These are phyloP conservation scores for Microtus richardsoni DNA, from an alignment of 2,113 vertebrate genomes.

Conservation along the genomic window DNA sequence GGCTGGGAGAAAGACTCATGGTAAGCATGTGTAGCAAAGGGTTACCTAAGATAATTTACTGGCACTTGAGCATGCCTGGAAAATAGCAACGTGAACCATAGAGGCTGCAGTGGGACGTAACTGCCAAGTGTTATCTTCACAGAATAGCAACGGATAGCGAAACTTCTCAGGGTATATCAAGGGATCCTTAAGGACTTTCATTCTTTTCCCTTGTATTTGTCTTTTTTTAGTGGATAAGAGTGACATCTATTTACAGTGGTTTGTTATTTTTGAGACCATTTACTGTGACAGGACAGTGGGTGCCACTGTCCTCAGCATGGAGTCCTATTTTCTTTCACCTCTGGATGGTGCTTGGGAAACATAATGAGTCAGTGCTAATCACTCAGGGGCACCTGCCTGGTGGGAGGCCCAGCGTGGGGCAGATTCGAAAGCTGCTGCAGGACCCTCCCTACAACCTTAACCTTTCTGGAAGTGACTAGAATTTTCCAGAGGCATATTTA, in stretches of 20 bases:
- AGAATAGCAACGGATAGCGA: background rate
- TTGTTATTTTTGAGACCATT: slow-evolving; percentile 19
- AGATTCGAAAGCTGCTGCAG: slow-evolving; percentile 61
- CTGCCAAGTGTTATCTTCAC: background rate
- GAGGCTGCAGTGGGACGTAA: background rate
- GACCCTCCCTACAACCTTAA: slow-evolving; percentile 57
- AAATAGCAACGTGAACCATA: background rate
- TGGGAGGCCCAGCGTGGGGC: slow-evolving; percentile 59
- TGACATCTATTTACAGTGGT: slow-evolving; percentile 14
- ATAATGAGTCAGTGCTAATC: slow-evolving; percentile 64
- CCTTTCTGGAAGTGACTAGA: slow-evolving; percentile 63
- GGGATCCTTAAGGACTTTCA: background rate
- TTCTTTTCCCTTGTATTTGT: background rate
- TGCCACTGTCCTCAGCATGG: background rate
- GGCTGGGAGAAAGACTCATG: background rate
- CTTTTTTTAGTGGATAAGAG: background rate
- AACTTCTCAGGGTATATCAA: background rate
- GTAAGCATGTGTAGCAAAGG: background rate
- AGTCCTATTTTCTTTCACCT: background rate
- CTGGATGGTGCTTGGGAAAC: background rate
- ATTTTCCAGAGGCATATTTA: slow-evolving; percentile 67
- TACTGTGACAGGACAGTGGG: background rate
- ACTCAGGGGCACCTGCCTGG: slow-evolving; percentile 50
- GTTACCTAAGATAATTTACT: background rate
- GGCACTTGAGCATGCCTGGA: background rate